Percentiles rank a stretch among this genome's conserved stretches.
Conservation (phyloP, 2,113 vertebrate species). For the Clinocottus analis region DNA sequence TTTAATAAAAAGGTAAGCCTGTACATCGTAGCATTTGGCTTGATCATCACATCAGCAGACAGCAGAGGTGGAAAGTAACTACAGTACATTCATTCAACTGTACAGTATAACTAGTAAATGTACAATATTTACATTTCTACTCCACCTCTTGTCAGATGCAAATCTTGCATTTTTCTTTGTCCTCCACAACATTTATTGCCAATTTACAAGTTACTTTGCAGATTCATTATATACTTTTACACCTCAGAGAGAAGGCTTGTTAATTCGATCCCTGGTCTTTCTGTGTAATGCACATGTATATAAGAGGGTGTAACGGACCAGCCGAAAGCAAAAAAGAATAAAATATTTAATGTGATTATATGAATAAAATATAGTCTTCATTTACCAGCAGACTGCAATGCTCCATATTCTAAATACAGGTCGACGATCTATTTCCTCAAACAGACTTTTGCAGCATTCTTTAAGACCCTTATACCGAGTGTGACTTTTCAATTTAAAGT, state of each 20-base stretch:
- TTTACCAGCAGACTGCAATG: background rate
- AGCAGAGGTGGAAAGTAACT: conserved; percentile 22
- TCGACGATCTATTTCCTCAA: background rate
- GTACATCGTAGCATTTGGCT: background rate
- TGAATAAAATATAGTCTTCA: background rate
- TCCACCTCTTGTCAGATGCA: background rate
- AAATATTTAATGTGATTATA: background rate
- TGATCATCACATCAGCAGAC: conserved; percentile 1
- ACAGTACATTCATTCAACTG: background rate
- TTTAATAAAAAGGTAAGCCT: conserved; percentile 4
- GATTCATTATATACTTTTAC: background rate
- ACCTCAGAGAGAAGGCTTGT: background rate
- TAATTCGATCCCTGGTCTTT: background rate
- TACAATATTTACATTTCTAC: background rate
- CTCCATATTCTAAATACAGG: background rate
- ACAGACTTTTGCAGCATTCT: background rate
- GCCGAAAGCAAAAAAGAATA: background rate
- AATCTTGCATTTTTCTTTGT: background rate
- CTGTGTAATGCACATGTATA: background rate
- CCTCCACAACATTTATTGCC: background rate
- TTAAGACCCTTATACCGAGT: background rate
- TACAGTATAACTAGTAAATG: background rate
- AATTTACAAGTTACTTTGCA: background rate
- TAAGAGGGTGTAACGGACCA: background rate
- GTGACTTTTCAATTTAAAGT: background rate